Conservation (phyloP, 2,797 vertebrate species). For the Hylomyscus alleni region DNA sequence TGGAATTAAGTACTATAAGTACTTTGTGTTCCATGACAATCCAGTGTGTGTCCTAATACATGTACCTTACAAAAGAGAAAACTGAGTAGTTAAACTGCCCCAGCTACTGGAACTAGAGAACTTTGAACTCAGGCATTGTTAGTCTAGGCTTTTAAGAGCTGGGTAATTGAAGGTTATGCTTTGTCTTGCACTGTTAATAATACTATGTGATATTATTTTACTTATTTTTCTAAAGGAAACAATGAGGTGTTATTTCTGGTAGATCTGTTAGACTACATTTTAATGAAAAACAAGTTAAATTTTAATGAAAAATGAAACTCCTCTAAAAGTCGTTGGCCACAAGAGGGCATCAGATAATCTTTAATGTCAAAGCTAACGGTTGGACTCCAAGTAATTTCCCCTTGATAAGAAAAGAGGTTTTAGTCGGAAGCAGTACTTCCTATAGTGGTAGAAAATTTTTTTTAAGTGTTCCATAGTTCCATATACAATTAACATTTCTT, state of each 20-base stretch:
- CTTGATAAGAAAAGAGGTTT: conserved; percentile 27
- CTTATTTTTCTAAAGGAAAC: neutral
- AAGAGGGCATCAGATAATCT: conserved; percentile 78
- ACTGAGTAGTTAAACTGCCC: neutral
- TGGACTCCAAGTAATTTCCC: neutral
- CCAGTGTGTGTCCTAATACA: neutral
- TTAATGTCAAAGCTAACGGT: conserved; percentile 12
- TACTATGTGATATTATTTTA: neutral
- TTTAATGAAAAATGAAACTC: conserved; percentile 55
- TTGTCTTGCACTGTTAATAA: neutral
- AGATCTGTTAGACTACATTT: conserved; percentile 34
- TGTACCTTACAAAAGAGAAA: neutral
- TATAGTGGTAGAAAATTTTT: neutral
- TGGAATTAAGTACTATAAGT: neutral
- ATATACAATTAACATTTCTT: neutral
- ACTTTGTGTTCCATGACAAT: neutral
- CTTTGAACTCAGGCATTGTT: neutral
- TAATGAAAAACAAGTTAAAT: conserved; percentile 28
- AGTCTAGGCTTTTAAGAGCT: conserved; percentile 7
- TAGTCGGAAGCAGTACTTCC: conserved; percentile 47
- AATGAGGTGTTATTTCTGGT: conserved; percentile 34
- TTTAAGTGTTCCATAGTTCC: conserved; percentile 41
- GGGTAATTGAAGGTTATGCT: neutral
- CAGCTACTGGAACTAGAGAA: neutral
- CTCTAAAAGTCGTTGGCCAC: conserved; percentile 68